Percentiles rank a stretch among this genome's conserved stretches.
Conservation (phyloP, 2,797 vertebrate species). For the Cirrhinus molitorella region DNA sequence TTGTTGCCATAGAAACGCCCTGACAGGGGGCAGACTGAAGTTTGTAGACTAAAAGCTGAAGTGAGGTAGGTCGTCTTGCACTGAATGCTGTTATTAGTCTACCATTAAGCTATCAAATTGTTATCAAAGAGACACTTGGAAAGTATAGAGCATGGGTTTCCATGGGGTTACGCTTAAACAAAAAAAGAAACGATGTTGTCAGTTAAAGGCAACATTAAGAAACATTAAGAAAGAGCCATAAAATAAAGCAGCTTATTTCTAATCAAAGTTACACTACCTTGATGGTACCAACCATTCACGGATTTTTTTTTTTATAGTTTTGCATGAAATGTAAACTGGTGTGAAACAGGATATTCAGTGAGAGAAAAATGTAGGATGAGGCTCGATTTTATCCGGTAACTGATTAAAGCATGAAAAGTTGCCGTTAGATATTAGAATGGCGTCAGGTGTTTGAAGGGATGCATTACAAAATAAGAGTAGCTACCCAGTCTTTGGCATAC, state of each 20-base stretch:
- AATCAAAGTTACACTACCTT: background rate
- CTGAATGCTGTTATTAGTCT: conserved; percentile 55
- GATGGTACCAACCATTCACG: background rate
- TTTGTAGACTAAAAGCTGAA: conserved; percentile 57
- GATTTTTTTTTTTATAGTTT: no score
- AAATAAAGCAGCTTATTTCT: background rate
- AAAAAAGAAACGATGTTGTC: background rate
- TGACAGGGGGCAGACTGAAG: conserved; percentile 53
- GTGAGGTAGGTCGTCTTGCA: conserved; percentile 35
- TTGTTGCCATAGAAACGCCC: conserved; percentile 76
- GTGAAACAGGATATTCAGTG: background rate
- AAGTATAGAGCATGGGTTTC: conserved; percentile 16
- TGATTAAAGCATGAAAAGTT: background rate
- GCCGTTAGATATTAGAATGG: background rate
- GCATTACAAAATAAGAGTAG: background rate
- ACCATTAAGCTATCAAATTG: conserved; percentile 29
- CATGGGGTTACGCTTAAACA: background rate
- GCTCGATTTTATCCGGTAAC: background rate
- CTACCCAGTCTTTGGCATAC: background rate
- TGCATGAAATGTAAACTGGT: background rate
- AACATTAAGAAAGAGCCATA: background rate
- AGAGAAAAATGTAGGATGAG: background rate
- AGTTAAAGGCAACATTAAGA: background rate
- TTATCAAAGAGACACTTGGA: conserved; percentile 1
- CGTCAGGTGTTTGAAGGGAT: background rate